These are phyloP conservation scores for Eudorcas thomsonii DNA, from an alignment of 2,113 vertebrate genomes.

Conservation along the genomic window DNA sequence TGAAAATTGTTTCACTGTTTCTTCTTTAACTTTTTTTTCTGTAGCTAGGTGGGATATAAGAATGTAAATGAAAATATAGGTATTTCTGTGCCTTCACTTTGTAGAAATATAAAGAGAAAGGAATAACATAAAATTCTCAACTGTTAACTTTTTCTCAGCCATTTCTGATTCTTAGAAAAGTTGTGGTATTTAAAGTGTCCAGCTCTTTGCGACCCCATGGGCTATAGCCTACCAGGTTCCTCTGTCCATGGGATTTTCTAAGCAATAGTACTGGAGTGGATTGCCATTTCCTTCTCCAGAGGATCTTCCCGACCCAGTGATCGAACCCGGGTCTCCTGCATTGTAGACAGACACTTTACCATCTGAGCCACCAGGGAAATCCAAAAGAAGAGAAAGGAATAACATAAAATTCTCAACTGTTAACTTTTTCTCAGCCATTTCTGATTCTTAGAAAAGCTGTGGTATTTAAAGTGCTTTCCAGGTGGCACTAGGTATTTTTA, in stretches of 20 bases:
- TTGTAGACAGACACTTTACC: too few species aligned
- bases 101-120: slow-evolving; percentile 7
- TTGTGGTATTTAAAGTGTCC: background rate
- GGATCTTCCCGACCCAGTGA: too few species aligned
- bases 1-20: background rate
- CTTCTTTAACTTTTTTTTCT: background rate
- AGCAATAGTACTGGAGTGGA: too few species aligned
- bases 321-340: too few species aligned
- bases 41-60: background rate
- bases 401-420: background rate
- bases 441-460: background rate
- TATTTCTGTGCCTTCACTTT: background rate
- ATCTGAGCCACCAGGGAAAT: too few species aligned
- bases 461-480: background rate
- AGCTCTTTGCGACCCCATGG: too few species aligned
- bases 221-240: too few species aligned
- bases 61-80: background rate
- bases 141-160: background rate
- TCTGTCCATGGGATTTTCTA: too few species aligned
- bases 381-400: background rate
- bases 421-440: background rate
- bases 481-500: background rate
- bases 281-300: too few species aligned
- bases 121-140: background rate
- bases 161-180: background rate